These are phyloP conservation scores for Acomys russatus DNA, from an alignment of 2,797 vertebrate species.

Conservation along the genomic window DNA sequence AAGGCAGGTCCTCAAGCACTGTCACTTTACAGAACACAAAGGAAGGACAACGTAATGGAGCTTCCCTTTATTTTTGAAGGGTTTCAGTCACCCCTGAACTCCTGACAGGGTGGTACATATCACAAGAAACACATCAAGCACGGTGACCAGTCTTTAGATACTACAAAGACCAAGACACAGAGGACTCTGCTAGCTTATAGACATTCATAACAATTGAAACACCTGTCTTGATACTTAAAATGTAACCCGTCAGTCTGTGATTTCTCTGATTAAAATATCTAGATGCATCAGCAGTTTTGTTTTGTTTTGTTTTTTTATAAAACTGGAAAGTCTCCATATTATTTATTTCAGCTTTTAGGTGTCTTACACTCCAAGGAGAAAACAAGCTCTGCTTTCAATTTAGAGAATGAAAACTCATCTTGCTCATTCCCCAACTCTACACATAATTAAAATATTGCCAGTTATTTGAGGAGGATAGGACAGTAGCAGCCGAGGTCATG, in stretches of 20 bases:
- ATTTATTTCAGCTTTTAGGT: neutral
- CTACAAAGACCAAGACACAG: neutral
- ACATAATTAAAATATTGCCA: constrained; percentile 16
- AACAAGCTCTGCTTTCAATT: neutral
- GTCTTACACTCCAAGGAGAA: neutral
- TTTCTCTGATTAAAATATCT: constrained; percentile 29
- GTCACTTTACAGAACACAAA: constrained; percentile 8
- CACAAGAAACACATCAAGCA: neutral
- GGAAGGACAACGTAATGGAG: neutral
- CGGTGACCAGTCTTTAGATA: neutral
- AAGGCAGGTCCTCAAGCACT: neutral
- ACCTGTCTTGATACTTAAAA: neutral
- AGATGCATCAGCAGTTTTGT: neutral
- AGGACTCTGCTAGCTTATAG: neutral
- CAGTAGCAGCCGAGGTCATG: neutral
- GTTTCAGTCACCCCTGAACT: neutral
- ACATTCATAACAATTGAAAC: neutral
- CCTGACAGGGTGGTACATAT: neutral
- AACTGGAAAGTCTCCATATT: neutral
- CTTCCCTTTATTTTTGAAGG: neutral
- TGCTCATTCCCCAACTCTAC: neutral
- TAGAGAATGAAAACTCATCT: neutral
- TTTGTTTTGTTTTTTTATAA: constrained; percentile 47
- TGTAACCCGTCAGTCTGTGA: neutral
- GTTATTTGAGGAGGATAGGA: neutral